phyloP scores from a whole-genome alignment of 2,888 invertebrate species.

The Drosophila multiciliata region DNA sequence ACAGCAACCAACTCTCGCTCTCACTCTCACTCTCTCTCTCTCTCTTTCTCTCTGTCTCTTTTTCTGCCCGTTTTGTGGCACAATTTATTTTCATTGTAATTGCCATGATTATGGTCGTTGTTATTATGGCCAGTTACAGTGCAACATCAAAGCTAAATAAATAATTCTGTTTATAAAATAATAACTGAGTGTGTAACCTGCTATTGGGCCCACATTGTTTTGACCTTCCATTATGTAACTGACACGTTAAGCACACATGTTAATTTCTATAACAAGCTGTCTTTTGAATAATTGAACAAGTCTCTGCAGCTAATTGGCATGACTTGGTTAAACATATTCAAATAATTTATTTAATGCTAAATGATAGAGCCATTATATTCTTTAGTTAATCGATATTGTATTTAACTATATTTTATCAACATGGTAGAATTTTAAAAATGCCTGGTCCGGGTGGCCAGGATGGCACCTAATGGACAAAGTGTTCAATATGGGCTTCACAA shows the following conservation, averaged over 20 bases:
- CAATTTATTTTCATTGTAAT: conserved; percentile 61
- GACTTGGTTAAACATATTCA: neutral
- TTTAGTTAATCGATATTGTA: neutral
- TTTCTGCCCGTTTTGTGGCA: conserved; percentile 15
- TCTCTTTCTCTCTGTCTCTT: neutral
- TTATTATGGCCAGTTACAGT: conserved; percentile 38
- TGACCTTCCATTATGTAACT: conserved; percentile 6
- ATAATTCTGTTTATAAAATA: conserved; percentile 67
- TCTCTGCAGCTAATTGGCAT: neutral
- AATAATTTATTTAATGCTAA: neutral
- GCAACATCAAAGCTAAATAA: conserved; percentile 54
- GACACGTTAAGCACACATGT: conserved; percentile 20
- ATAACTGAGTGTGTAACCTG: conserved; percentile 37
- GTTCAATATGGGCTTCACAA: neutral
- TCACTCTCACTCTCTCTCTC: neutral
- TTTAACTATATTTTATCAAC: neutral
- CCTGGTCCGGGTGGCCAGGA: neutral
- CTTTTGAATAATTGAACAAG: neutral
- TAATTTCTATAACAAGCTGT: neutral
- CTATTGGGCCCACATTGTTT: conserved; percentile 17
- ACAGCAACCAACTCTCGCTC: conserved; percentile 17
- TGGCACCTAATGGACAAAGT: neutral
- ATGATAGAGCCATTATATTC: neutral
- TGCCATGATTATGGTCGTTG: conserved; percentile 59
- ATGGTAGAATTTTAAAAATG: neutral